A percentile compares a stretch with the other conserved stretches of the same genome.
Evolutionary conservation across 2,113 vertebrate species (phyloP).

Genomic region (Rostratula benghalensis): DNA sequence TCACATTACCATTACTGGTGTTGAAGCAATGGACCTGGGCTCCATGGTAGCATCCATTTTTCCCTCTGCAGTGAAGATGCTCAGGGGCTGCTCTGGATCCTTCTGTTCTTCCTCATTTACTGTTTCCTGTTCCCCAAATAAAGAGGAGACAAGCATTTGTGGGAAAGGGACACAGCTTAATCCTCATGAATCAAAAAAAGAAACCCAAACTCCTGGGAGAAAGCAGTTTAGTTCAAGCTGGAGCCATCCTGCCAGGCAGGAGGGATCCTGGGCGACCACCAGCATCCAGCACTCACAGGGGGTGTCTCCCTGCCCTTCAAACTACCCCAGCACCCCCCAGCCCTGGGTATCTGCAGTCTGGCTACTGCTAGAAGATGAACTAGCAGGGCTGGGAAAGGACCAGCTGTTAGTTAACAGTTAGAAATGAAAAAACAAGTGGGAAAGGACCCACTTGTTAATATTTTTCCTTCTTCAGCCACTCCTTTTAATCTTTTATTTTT

Average conservation of each 20-base stretch:
- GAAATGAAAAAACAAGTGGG: no score
- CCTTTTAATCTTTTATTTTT: neutral
- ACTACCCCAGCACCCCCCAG: fast-evolving
- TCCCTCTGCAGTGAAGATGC: neutral
- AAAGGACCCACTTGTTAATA: neutral
- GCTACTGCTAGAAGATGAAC: neutral
- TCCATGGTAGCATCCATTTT: neutral
- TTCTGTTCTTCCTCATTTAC: neutral
- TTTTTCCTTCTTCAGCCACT: neutral
- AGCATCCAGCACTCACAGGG: fast-evolving
- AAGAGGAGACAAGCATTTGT: neutral
- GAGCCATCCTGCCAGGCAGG: neutral
- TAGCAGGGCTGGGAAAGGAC: neutral
- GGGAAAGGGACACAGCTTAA: neutral
- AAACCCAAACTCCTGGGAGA: neutral
- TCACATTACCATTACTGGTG: neutral
- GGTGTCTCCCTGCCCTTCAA: neutral
- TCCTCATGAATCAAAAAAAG: neutral
- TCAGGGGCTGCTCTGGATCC: neutral
- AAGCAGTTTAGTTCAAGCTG: neutral
- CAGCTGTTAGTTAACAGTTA: no score
- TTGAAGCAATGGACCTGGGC: neutral
- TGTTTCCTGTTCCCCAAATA: neutral
- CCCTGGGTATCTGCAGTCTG: neutral
- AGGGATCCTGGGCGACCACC: neutral